Base-by-base conservation (phyloP, 2,113 vertebrate genomes). In the Pica pica region DNA sequence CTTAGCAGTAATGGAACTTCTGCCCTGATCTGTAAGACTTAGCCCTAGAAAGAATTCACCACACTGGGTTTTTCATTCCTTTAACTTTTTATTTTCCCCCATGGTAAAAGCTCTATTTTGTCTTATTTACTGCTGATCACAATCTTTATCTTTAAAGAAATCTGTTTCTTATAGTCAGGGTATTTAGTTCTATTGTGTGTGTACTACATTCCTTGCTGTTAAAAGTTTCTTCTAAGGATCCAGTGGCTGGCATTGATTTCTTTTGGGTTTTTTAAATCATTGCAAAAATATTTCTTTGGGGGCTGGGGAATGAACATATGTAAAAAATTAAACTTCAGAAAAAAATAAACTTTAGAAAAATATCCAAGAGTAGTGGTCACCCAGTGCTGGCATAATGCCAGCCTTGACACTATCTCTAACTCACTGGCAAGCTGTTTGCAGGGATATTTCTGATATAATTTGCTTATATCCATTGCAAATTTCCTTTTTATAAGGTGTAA, bases 401-500 rank as follows among this genome's bases (percentile, higher is more conserved):
- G 17, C 11, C 41, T 90, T 90, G 22, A 93, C 68, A 50, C 87
- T 73, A 19, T 82, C 83, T 89, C n/a, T 69, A 63, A 67, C 13
- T 93, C 68, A 44, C 27, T 90, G 79, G 79, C 37, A 91, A 85
- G 47, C 27, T 83, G 20, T 78, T 95, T 90, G 22, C 17, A 67
- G 24, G 33, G 22, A 63, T 81, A 85, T 80, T 95, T 95, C 67
- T 95, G 67, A 64, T 83, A 92, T 64, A 6, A 78, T 74, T 95
- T 95, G 90, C 88, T 90, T 70, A 70, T 31, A 74, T 75, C 35
- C 71, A 80, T 68, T 90, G 60, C 79, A 93, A 93, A 96, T 90
- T 88, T 56, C 47, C 10, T 77, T 93, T 96, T 95, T 77, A 93
- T 93, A 94, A 90, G 69, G 83, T 96, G 89, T 60, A 70, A 94